A percentile compares a stretch with the other conserved stretches of the same genome.
Conservation (phyloP, 1,140 invertebrate species). For the Aplysia californica region DNA sequence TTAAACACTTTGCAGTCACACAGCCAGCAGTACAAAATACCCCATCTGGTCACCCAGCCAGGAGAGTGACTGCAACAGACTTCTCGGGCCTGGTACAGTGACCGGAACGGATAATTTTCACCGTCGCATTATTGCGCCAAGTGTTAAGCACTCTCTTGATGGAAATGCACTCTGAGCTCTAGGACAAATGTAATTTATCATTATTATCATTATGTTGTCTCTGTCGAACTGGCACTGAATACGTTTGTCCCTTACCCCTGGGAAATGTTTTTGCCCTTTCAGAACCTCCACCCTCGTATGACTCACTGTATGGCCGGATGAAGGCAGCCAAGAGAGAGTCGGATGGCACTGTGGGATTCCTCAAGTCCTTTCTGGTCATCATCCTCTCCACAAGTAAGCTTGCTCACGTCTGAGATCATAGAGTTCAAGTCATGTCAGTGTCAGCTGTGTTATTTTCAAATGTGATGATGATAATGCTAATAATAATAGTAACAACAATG, state of each 20-base stretch:
- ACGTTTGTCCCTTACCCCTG: background rate
- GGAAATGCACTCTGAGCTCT: background rate
- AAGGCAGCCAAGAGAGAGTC: conserved; percentile 74
- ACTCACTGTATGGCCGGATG: conserved; percentile 77
- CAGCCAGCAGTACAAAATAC: no score
- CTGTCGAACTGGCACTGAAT: background rate
- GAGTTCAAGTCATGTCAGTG: background rate
- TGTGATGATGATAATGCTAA: no score
- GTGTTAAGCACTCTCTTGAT: background rate
- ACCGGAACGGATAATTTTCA: background rate
- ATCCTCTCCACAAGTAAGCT: conserved; percentile 75
- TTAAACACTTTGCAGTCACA: no score
- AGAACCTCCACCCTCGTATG: conserved; percentile 78
- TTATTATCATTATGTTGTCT: background rate
- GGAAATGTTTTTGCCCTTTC: conserved; percentile 44
- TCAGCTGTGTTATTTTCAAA: background rate
- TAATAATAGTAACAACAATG: no score
- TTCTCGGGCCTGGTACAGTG: no score
- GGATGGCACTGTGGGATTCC: conserved; percentile 73
- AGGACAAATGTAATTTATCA: background rate
- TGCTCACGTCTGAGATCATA: background rate
- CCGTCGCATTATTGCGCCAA: no score
- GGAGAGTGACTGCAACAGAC: no score
- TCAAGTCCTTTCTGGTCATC: conserved; percentile 74
- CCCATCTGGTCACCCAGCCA: no score